Base-by-base conservation (phyloP, 2,113 vertebrate genomes). In the Pontoporia blainvillei region DNA sequence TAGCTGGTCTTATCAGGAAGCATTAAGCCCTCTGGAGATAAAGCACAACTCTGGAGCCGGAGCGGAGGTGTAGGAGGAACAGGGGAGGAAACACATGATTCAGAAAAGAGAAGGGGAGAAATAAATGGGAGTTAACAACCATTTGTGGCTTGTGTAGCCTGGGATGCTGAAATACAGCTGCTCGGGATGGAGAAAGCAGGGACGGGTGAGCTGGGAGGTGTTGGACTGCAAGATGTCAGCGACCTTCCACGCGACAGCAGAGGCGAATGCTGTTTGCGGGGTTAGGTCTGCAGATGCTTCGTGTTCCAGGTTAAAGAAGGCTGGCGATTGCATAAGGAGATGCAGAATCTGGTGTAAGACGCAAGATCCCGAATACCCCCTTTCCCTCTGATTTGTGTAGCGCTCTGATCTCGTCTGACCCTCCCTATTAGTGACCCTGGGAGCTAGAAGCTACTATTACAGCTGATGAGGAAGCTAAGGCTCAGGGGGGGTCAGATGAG, bases 1-100 rank as follows among this genome's bases (percentile, higher is more conserved):
- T 97, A 97, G 91, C 85, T 20, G 82, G 91, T 82, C 27, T 95
- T 97, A 91, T 92, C 94, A 86, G 81, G 54, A 49, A 85, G 94
- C 82, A n/a, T 73, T 94, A 94, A 94, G 78, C 95, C 91, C 87
- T n/a, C 84, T 82, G 85, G 69, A 96, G 81, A 92, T 90, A 91
- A 86, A 92, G 87, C 57, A 12, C 69, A 66, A 21, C 96, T 93
- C 90, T 9, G 7, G 49, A 36, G 59, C 27, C 39, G 17, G n/a
- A 59, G 62, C 39, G 49, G 21, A 39, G 44, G 54, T 21, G 27
- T 31, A 11, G 31, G 41, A 76, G n/a, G 15, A 21, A 25, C n/a
- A 17, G n/a, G 29, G 18, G 41, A 79, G 41, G 14, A 76, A 21
- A 46, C 23, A 36, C 4, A 72, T 75, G 83, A 10, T 34, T n/a